Base-by-base conservation (phyloP, 2,113 vertebrate genomes). In the Panurus biarmicus region DNA sequence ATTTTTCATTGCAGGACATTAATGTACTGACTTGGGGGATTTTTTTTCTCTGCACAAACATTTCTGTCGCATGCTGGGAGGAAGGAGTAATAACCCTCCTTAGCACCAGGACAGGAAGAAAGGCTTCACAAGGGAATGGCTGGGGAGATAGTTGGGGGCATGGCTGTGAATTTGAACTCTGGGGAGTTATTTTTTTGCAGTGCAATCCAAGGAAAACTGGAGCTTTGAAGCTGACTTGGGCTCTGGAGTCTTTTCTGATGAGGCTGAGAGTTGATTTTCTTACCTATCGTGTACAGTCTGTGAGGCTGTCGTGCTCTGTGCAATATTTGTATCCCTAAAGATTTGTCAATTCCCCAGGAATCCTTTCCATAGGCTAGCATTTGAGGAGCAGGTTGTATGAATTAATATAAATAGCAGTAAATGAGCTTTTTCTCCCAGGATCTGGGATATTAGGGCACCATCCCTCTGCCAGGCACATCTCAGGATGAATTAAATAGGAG, bases 1-100 rank as follows among this genome's bases (percentile, higher is more conserved):
- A 91, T 95, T 90, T 97, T 97, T 98, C 97, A 95, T 98, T 89
- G 96, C 94, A 96, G 89, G 89, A 94, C 95, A 93, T 97, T 96
- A 97, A 97, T 97, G 96, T 95, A 93, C 96, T 95, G 94, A 96
- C 94, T 95, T 91, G 85, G 72, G 89, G 76, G 93, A 94, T 81
- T 76, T 82, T 90, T 72, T 71, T 67, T 47, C 81, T 79, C 91
- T 54, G 50, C 91, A 83, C 87, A 96, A 97, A 92, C 90, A 94
- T 97, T 97, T 96, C 94, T 97, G 95, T 90, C 73, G 3, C 93
- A 87, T 42, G 71, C 93, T 93, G 87, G 45, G 92, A 87, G 65
- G 75, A 81, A 95, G 70, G 73, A 94, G 79, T 71, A 95, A 78
- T 94, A 91, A 89, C 94, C 87, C 87, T 94, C 64, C 75, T 83